Conservation (phyloP, 2,113 vertebrate genomes). For the Callospermophilus lateralis region DNA sequence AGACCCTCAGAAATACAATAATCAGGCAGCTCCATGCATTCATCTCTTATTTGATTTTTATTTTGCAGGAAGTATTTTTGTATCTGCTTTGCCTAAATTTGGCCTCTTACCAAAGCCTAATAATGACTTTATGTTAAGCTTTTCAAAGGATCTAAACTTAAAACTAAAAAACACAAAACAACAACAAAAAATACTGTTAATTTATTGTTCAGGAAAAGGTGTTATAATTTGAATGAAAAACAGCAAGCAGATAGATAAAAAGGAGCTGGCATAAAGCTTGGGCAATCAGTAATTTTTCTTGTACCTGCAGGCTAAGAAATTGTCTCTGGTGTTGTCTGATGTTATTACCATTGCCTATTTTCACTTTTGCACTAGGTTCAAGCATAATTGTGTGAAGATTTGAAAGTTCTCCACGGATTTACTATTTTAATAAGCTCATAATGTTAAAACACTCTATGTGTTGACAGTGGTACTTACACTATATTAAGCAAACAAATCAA, state of each 20-base stretch:
- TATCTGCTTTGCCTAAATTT: conserved; percentile 83
- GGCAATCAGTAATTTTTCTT: conserved; percentile 67
- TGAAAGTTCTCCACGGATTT: conserved; percentile 74
- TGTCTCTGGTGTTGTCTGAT: conserved; percentile 78
- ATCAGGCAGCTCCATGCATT: conserved; percentile 70
- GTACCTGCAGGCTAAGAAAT: conserved; percentile 78
- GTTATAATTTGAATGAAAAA: conserved; percentile 82
- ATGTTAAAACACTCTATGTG: conserved; percentile 66
- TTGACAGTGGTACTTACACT: conserved; percentile 69
- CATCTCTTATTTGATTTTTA: conserved; percentile 81
- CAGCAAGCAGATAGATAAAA: conserved; percentile 81
- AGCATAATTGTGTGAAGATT: conserved; percentile 72
- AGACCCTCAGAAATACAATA: conserved; percentile 79
- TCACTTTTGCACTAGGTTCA: conserved; percentile 78
- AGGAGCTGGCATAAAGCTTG: conserved; percentile 75
- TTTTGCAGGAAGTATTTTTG: conserved; percentile 77
- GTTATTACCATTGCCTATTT: conserved; percentile 75
- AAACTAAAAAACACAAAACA: neutral
- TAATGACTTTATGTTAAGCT: conserved; percentile 84
- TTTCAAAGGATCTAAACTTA: conserved; percentile 82
- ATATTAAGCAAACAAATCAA: conserved; percentile 78
- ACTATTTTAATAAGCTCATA: conserved; percentile 81
- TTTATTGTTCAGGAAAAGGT: conserved; percentile 81
- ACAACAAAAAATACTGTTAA: conserved; percentile 65
- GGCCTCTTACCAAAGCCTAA: conserved; percentile 83